A percentile compares a stretch with the other conserved stretches of the same genome.
These are phyloP conservation scores for Pongo pygmaeus DNA, from an alignment of 2,113 vertebrate genomes.

Conservation along the genomic window DNA sequence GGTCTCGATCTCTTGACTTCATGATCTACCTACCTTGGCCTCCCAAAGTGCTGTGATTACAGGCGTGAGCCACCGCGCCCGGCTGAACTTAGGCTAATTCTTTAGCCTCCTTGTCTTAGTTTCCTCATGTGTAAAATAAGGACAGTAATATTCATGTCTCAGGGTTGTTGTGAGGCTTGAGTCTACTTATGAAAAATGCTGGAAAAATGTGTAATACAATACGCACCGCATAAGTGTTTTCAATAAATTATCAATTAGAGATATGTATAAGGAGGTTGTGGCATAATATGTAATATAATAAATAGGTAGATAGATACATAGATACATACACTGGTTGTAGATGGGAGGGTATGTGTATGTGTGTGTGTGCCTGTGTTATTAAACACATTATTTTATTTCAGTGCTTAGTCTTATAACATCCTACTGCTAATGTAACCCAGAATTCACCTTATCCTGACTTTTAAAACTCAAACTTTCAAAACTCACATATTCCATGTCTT, in stretches of 20 bases:
- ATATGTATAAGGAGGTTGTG: not conserved
- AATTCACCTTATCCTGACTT: not conserved
- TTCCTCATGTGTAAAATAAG: not conserved
- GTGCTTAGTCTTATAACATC: not conserved
- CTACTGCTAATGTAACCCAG: not conserved
- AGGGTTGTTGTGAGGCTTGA: not conserved
- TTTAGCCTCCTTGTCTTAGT: not conserved
- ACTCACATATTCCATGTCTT: not conserved
- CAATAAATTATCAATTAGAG: not conserved
- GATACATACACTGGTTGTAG: not conserved
- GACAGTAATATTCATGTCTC: not conserved
- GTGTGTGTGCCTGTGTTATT: not conserved
- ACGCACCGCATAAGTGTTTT: not conserved
- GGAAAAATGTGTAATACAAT: not conserved
- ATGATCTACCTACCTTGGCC: no score
- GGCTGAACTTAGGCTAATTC: not conserved
- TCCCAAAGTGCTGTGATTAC: no score
- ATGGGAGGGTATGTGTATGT: accelerated
- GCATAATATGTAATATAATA: not conserved
- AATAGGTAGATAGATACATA: not conserved
- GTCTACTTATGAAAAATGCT: not conserved
- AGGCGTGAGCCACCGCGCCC: no score
- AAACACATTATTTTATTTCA: not conserved
- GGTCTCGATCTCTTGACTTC: no score
- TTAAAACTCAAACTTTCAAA: not conserved